Evolutionary conservation across 2,113 vertebrate genomes (phyloP).

Genomic region (Phrynocephalus versicolor): DNA sequence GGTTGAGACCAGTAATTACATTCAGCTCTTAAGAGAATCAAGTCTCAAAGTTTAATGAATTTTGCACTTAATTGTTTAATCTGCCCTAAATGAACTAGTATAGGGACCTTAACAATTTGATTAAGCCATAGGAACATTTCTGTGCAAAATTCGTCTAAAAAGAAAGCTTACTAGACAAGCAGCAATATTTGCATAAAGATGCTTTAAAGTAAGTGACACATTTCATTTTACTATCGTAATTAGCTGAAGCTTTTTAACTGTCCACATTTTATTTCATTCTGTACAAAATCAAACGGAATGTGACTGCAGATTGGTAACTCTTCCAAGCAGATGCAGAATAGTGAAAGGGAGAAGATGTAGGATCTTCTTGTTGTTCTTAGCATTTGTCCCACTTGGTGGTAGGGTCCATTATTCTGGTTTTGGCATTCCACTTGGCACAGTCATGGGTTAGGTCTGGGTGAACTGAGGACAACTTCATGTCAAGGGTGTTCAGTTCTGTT

Average conservation of each 20-base stretch:
- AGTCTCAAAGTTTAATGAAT: neutral
- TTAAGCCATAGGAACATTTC: neutral
- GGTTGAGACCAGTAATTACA: too few relatives aligned
- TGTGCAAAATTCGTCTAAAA: neutral
- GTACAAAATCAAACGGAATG: neutral
- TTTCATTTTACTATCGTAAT: neutral
- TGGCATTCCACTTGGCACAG: too few relatives aligned
- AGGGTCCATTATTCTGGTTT: too few relatives aligned
- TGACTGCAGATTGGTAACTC: constrained; percentile 15
- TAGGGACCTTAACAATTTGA: neutral
- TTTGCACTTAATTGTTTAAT: neutral
- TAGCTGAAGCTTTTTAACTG: neutral
- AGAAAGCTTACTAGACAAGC: neutral
- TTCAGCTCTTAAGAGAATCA: too few relatives aligned
- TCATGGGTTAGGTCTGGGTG: too few relatives aligned
- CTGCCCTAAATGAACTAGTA: neutral
- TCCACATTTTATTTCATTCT: neutral
- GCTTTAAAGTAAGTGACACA: constrained; percentile 4
- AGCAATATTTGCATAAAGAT: neutral
- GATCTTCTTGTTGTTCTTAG: too few relatives aligned
- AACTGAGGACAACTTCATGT: too few relatives aligned
- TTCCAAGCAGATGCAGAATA: constrained; percentile 4
- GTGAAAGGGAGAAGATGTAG: neutral
- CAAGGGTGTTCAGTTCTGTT: too few relatives aligned
- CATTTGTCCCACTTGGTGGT: too few relatives aligned